A percentile compares a stretch with the other conserved stretches of the same genome.
phyloP scores from a whole-genome alignment of 2,113 vertebrate genomes.

The Zosterops japonicus region DNA sequence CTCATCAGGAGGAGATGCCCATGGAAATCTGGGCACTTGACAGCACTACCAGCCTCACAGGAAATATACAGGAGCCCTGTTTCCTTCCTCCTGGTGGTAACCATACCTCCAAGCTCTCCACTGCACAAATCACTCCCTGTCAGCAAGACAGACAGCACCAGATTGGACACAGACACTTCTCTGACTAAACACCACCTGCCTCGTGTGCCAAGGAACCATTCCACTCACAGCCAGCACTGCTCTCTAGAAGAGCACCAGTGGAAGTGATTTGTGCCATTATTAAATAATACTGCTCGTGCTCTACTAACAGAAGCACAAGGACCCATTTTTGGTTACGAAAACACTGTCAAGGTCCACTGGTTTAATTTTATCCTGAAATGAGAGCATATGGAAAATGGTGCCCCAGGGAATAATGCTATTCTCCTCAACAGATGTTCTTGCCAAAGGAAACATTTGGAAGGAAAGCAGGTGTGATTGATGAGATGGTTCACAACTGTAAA shows the following conservation, averaged over 20 bases:
- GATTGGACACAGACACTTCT: background rate
- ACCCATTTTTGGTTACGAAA: slow-evolving; percentile 21
- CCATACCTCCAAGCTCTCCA: background rate
- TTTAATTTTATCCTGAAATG: slow-evolving; percentile 8
- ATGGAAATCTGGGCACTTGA: background rate
- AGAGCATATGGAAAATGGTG: background rate
- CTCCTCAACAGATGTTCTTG: slow-evolving; percentile 38
- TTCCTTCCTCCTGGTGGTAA: background rate
- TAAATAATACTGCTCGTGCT: background rate
- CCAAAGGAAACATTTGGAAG: background rate
- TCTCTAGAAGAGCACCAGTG: background rate
- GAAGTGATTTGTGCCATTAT: background rate
- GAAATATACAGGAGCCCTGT: background rate
- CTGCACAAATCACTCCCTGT: background rate
- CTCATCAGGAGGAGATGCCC: background rate
- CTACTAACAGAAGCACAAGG: background rate
- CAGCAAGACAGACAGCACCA: background rate
- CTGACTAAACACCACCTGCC: slow-evolving; percentile 22
- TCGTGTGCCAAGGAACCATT: fast-evolving
- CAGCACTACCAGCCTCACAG: background rate
- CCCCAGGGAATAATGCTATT: background rate
- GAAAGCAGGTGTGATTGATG: slow-evolving; percentile 35
- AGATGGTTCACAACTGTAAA: background rate
- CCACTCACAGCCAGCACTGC: background rate
- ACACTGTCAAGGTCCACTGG: slow-evolving; percentile 4